A percentile compares a stretch with the other conserved stretches of the same genome.
These are phyloP conservation scores for Bos javanicus DNA, from an alignment of 2,113 vertebrate species.

Conservation along the genomic window DNA sequence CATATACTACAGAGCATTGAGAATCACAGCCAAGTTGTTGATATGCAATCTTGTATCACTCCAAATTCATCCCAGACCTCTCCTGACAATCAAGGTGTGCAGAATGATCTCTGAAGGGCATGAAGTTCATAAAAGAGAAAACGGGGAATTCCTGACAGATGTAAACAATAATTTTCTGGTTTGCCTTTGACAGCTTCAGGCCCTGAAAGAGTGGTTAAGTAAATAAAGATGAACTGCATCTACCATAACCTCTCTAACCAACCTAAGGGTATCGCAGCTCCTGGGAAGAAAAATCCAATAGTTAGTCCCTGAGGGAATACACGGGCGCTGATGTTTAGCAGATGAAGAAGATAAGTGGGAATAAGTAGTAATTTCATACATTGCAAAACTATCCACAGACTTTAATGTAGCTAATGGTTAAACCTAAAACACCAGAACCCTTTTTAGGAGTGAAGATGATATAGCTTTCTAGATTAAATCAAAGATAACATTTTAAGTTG, in stretches of 20 bases:
- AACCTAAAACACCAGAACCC: neutral
- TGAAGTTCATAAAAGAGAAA: neutral
- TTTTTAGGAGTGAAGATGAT: neutral
- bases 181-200: neutral
- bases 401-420: neutral
- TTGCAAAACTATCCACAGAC: neutral
- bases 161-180: neutral
- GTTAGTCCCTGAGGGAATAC: neutral
- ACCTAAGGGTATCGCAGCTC: neutral
- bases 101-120: neutral
- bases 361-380: neutral
- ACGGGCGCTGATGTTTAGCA: neutral
- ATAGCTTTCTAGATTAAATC: neutral
- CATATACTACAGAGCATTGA: neutral
- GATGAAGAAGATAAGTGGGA: neutral
- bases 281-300: neutral
- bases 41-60: neutral
- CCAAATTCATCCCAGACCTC: neutral
- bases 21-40: neutral
- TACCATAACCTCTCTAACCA: neutral
- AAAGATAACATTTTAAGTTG: neutral
- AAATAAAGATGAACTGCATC: neutral
- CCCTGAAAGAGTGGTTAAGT: neutral
- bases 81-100: neutral
- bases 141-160: neutral